phyloP scores from a whole-genome alignment of 2,888 invertebrate genomes.

The Caenorhabditis panamensis region DNA sequence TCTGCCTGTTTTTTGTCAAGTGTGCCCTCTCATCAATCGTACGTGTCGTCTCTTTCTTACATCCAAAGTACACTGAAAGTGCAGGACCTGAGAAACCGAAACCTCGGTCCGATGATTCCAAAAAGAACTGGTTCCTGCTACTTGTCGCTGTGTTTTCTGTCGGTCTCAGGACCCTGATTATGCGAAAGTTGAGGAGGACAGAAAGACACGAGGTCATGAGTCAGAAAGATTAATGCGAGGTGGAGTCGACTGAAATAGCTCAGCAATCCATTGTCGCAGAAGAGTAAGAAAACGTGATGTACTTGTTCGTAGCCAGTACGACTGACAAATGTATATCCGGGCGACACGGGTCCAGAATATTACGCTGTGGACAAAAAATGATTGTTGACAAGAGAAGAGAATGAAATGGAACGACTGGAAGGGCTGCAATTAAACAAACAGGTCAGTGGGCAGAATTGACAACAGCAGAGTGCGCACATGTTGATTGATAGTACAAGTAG shows the following conservation, averaged over 20 bases:
- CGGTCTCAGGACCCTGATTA: background rate
- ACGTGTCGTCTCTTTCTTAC: conserved; percentile 3
- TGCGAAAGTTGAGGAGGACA: conserved; percentile 1
- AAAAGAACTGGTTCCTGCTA: conserved; percentile 33
- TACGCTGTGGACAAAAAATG: background rate
- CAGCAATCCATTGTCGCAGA: background rate
- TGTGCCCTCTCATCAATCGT: conserved; percentile 32
- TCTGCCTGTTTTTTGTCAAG: conserved; percentile 34
- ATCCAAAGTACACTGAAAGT: conserved; percentile 39
- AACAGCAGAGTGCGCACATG: background rate
- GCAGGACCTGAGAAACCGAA: conserved; percentile 39
- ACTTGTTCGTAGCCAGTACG: background rate
- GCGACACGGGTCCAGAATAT: background rate
- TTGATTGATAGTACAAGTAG: background rate
- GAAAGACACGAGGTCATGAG: conserved; percentile 8
- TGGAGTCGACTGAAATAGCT: conserved; percentile 14
- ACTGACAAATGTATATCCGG: background rate
- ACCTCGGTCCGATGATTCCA: conserved; percentile 11
- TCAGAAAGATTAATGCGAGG: conserved; percentile 22
- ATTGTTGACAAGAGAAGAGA: background rate
- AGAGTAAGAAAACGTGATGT: background rate
- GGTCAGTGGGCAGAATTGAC: too few species aligned
- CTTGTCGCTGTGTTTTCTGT: conserved; percentile 18
- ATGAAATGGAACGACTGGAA: background rate
- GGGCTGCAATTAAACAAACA: background rate